Evolutionary conservation across 30 jellyfish, hydroid and myxozoan genomes (phyloP).

Genomic region (Aurelia sp.): DNA sequence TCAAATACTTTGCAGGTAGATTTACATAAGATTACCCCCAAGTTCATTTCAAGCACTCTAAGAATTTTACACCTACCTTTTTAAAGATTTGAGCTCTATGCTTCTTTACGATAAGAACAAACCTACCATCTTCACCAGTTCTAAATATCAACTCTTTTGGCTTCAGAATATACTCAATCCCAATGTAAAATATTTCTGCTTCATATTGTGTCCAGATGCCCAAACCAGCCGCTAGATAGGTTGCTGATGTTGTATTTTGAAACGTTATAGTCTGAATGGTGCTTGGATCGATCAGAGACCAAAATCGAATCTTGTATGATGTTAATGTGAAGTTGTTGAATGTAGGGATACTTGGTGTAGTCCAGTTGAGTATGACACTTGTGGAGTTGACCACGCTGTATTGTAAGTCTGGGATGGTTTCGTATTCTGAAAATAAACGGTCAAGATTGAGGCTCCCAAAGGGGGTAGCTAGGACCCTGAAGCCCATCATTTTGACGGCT

Average conservation of each 20-base stretch:
- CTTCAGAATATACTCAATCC: slow-evolving; percentile 13
- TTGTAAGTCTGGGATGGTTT: neutral
- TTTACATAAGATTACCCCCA: too few relatives aligned
- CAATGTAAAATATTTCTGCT: slow-evolving; percentile 19
- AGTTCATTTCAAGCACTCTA: too few relatives aligned
- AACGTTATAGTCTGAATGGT: neutral
- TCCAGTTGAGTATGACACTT: slow-evolving; percentile 33
- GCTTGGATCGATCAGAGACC: slow-evolving; percentile 9
- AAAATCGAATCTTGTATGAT: slow-evolving; percentile 15
- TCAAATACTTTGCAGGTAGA: too few relatives aligned
- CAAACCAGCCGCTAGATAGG: slow-evolving; percentile 1
- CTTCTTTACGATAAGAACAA: too few relatives aligned
- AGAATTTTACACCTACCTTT: too few relatives aligned
- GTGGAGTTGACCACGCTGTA: slow-evolving; percentile 34
- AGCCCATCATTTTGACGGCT: too few relatives aligned
- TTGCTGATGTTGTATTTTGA: neutral
- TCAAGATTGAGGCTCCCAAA: too few relatives aligned
- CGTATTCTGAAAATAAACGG: slow-evolving; percentile 4
- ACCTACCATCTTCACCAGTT: slow-evolving; percentile 42
- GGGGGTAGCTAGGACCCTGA: too few relatives aligned
- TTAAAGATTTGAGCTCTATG: too few relatives aligned
- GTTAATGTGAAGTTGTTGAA: slow-evolving; percentile 18
- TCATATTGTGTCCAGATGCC: slow-evolving; percentile 28
- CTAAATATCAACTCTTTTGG: slow-evolving; percentile 8
- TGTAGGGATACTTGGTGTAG: neutral